Conservation (phyloP, 2,113 vertebrate species). For the Mungos mungo region DNA sequence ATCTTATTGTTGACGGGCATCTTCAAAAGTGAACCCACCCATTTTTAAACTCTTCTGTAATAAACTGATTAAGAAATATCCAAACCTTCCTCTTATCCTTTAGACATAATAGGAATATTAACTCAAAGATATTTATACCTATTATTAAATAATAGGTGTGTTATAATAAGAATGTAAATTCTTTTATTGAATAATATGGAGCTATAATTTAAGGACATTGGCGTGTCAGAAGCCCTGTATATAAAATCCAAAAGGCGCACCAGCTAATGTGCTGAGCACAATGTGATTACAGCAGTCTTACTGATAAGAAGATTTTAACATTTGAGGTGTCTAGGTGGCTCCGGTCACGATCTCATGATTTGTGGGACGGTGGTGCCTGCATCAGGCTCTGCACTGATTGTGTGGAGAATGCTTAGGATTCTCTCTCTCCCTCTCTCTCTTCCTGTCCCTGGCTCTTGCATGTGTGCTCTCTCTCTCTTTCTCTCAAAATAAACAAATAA, state of each 20-base stretch:
- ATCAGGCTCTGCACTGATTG: too few relatives aligned
- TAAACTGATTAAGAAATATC: not conserved
- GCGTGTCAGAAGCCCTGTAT: not conserved
- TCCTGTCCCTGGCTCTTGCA: too few relatives aligned
- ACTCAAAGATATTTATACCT: not conserved
- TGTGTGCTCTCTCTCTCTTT: too few relatives aligned
- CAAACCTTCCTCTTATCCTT: not conserved
- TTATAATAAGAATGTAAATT: not conserved
- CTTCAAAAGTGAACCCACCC: slow-evolving; percentile 66
- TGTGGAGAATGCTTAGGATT: too few relatives aligned
- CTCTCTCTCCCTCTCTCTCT: too few relatives aligned
- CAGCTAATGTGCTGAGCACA: not conserved
- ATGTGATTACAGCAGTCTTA: not conserved
- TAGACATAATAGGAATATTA: not conserved
- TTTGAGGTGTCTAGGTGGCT: not conserved
- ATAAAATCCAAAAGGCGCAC: not conserved
- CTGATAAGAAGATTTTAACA: not conserved
- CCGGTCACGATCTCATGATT: too few relatives aligned
- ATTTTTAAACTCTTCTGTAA: not conserved
- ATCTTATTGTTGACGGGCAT: slow-evolving; percentile 75
- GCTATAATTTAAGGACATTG: not conserved
- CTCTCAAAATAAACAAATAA: too few relatives aligned
- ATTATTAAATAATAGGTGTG: not conserved
- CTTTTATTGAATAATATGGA: slow-evolving; percentile 15
- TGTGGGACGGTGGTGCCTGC: too few relatives aligned